phyloP scores from a whole-genome alignment of 2,797 vertebrate species.

The Acanthurus tractus region DNA sequence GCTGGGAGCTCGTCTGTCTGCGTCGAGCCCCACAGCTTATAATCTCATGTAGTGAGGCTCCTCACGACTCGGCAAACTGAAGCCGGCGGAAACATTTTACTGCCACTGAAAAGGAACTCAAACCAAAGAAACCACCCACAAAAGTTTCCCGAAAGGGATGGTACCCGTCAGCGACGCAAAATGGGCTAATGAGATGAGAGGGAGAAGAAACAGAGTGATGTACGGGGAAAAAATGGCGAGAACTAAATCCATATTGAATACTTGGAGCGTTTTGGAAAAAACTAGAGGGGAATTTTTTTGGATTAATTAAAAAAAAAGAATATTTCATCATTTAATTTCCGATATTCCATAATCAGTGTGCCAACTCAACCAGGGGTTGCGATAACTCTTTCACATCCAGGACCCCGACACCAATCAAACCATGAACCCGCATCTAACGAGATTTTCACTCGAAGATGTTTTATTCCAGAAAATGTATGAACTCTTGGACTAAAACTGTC shows the following conservation, averaged over 20 bases:
- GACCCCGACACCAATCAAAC: too few species aligned
- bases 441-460: too few species aligned
- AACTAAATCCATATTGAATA: slow-evolving; percentile 34
- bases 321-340: slow-evolving; percentile 4
- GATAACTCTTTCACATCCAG: too few species aligned
- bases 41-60: slow-evolving; percentile 65
- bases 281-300: slow-evolving; percentile 10
- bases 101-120: slow-evolving; percentile 53
- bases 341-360: neutral
- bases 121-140: slow-evolving; percentile 74
- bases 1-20: slow-evolving; percentile 77
- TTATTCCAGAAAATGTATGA: too few species aligned
- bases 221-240: slow-evolving; percentile 32
- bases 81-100: slow-evolving; percentile 54
- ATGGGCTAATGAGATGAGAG: slow-evolving; percentile 64
- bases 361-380: too few species aligned
- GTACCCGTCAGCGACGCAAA: slow-evolving; percentile 54
- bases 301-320: slow-evolving; percentile 3
- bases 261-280: slow-evolving; percentile 14
- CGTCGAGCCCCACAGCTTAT: slow-evolving; percentile 67
- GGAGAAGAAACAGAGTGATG: slow-evolving; percentile 29
- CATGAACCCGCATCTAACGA: too few species aligned
- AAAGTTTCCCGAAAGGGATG: slow-evolving; percentile 62
- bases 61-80: slow-evolving; percentile 45
- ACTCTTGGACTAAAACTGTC: too few species aligned